These are phyloP conservation scores for Tringa solitaria DNA, from an alignment of 2,113 vertebrate genomes.

Conservation along the genomic window DNA sequence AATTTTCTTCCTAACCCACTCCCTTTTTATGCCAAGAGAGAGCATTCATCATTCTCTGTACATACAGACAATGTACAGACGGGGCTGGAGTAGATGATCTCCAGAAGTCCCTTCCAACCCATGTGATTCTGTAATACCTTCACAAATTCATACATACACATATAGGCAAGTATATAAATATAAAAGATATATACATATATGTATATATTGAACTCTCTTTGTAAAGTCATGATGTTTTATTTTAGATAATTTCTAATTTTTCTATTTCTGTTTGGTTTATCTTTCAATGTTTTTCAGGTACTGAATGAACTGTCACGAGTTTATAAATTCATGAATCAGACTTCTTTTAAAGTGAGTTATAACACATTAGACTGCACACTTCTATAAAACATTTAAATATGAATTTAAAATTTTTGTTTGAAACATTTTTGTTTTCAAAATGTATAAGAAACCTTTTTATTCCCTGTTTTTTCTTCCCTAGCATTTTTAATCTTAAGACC, in stretches of 20 bases:
- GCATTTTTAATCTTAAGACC: background rate
- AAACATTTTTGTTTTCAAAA: background rate
- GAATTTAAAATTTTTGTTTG: background rate
- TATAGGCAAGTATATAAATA: no score
- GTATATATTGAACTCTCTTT: background rate
- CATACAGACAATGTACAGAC: background rate
- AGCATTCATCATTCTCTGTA: background rate
- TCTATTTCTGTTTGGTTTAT: background rate
- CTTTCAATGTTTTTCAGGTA: background rate
- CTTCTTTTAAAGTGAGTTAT: background rate
- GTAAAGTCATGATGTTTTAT: rapidly evolving
- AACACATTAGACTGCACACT: background rate
- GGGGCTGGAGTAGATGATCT: no score
- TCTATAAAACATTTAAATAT: background rate
- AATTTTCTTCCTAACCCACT: background rate
- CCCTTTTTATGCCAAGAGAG: background rate
- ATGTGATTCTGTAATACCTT: background rate
- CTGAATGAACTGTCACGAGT: background rate
- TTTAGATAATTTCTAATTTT: background rate
- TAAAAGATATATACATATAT: background rate
- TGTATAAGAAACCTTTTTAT: background rate
- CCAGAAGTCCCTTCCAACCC: no score
- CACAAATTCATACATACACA: background rate
- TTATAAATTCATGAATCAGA: background rate
- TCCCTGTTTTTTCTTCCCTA: background rate